phyloP scores from a whole-genome alignment of 2,888 invertebrate genomes.

The Asteroscopus sphinx region DNA sequence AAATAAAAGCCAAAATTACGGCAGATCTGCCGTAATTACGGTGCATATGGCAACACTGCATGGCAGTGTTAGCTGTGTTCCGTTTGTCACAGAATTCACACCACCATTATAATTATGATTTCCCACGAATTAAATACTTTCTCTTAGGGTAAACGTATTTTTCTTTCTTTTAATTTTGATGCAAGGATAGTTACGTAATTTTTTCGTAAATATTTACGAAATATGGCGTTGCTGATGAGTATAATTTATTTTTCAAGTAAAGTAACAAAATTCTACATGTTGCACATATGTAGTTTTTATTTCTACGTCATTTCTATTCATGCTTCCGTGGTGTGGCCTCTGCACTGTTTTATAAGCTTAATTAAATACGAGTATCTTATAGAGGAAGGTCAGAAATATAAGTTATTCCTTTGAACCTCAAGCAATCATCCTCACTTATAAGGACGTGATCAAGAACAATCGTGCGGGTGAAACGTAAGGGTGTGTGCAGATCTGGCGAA shows the following conservation, averaged over 20 bases:
- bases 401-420: constrained; percentile 39
- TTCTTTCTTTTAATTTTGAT: background rate
- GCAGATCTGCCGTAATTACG: too few species aligned
- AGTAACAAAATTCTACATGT: too few species aligned
- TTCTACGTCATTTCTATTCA: too few species aligned
- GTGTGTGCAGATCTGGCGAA: too few species aligned
- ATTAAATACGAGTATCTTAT: constrained; percentile 4
- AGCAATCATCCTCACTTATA: constrained; percentile 38
- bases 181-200: too few species aligned
- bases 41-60: constrained; percentile 18
- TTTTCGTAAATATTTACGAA: too few species aligned
- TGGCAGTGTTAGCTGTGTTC: constrained; percentile 14
- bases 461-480: constrained; percentile 16
- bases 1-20: too few species aligned
- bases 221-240: too few species aligned
- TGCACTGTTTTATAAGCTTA: constrained; percentile 1
- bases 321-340: background rate
- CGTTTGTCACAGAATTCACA: constrained; percentile 30
- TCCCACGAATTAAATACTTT: constrained; percentile 33
- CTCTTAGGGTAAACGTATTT: constrained; percentile 11
- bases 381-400: constrained; percentile 14
- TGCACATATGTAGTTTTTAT: too few species aligned
- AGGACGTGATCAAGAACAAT: constrained; percentile 47
- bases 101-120: constrained; percentile 12
- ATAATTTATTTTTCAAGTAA: too few species aligned